phyloP scores from a whole-genome alignment of 2,797 vertebrate genomes.

The Oryzias sinensis region DNA sequence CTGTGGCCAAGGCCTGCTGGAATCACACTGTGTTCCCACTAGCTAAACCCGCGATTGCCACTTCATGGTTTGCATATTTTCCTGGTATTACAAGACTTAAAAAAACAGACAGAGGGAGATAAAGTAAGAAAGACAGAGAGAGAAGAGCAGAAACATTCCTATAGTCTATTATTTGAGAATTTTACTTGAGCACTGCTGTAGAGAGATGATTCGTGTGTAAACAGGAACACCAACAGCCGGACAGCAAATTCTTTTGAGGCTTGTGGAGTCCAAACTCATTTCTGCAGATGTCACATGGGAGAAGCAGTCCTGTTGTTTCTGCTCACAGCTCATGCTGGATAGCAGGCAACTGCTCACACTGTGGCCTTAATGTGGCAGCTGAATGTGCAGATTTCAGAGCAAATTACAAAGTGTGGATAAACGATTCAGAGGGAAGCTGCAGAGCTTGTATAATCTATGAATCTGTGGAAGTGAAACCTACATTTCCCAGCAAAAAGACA shows the following conservation, averaged over 20 bases:
- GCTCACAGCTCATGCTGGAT: slow-evolving; percentile 32
- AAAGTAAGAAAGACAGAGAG: slow-evolving; percentile 35
- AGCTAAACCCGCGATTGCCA: slow-evolving; percentile 77
- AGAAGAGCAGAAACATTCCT: slow-evolving; percentile 39
- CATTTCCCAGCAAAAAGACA: slow-evolving; percentile 13
- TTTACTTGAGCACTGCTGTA: slow-evolving; percentile 39
- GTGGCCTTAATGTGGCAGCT: slow-evolving; percentile 22
- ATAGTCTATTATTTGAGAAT: slow-evolving; percentile 56
- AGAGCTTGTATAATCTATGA: slow-evolving; percentile 20
- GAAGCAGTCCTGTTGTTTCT: slow-evolving; percentile 28
- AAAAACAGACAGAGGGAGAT: slow-evolving; percentile 68
- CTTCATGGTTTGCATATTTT: slow-evolving; percentile 82
- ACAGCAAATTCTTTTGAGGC: slow-evolving; percentile 60
- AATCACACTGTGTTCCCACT: slow-evolving; percentile 81
- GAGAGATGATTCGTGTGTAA: slow-evolving; percentile 62
- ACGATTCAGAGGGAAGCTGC: slow-evolving; percentile 8
- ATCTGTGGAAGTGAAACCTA: slow-evolving; percentile 12
- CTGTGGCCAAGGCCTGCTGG: slow-evolving; percentile 74
- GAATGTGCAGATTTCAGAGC: slow-evolving; percentile 38
- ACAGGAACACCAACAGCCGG: slow-evolving; percentile 60
- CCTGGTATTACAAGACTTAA: slow-evolving; percentile 74
- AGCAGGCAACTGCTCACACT: slow-evolving; percentile 28
- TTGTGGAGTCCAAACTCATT: slow-evolving; percentile 46
- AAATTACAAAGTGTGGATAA: slow-evolving; percentile 30
- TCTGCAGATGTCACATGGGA: slow-evolving; percentile 54